These are phyloP conservation scores for Psilopogon haemacephalus DNA, from an alignment of 2,113 vertebrate species.

Conservation along the genomic window DNA sequence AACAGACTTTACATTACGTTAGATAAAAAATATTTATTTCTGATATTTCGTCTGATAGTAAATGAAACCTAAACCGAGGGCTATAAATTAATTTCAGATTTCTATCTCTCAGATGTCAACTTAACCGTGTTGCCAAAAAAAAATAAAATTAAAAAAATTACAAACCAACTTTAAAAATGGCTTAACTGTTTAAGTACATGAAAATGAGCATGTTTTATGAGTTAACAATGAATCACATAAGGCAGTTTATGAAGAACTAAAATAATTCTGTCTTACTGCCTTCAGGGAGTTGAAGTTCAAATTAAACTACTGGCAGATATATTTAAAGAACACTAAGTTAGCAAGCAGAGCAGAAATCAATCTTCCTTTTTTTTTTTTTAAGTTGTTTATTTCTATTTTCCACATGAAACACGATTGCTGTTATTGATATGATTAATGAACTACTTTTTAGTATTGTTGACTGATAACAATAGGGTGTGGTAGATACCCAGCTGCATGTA, in stretches of 20 bases:
- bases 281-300: constrained; percentile 79
- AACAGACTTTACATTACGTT: constrained; percentile 45
- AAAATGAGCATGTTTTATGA: constrained; percentile 72
- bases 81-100: constrained; percentile 68
- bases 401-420: constrained; percentile 62
- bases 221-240: constrained; percentile 80
- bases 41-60: constrained; percentile 48
- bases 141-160: constrained; percentile 19
- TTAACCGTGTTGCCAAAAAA: constrained; percentile 67
- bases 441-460: constrained; percentile 53
- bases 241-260: constrained; percentile 75
- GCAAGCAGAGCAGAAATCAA: constrained; percentile 60
- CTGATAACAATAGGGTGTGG: constrained; percentile 81
- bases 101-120: constrained; percentile 72
- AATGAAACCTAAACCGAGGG: constrained; percentile 49
- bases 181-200: constrained; percentile 72
- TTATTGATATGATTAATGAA: constrained; percentile 63
- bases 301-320: constrained; percentile 77
- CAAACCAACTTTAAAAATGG: constrained; percentile 66
- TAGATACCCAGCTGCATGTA: constrained; percentile 81
- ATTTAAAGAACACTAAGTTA: constrained; percentile 74
- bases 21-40: constrained; percentile 70
- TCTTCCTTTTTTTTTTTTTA: not conserved
- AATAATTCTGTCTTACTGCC: constrained; percentile 77
- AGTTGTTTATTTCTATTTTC: constrained; percentile 68